Evolutionary conservation across 2,113 vertebrate genomes (phyloP).

Genomic region (Fregetta grallaria): DNA sequence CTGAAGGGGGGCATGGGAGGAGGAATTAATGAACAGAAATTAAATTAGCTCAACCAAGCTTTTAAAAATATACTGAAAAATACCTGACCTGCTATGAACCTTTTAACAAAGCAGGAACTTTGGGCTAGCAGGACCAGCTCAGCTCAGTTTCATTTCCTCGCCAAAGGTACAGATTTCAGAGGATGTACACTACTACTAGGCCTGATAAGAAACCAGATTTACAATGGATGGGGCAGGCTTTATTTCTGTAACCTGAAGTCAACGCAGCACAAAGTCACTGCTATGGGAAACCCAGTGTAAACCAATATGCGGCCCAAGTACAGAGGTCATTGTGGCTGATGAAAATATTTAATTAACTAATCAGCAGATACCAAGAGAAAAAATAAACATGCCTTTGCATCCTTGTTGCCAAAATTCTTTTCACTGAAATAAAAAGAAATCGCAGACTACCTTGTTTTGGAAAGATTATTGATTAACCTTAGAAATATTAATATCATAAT

Average conservation of each 20-base stretch:
- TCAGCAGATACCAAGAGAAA: constrained; percentile 16
- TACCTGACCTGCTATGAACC: constrained; percentile 71
- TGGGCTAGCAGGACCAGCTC: constrained; percentile 3
- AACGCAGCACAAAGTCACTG: not conserved
- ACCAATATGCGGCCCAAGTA: not conserved
- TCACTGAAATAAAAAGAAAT: constrained; percentile 38
- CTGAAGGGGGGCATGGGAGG: constrained; percentile 51
- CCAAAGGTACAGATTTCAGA: constrained; percentile 6
- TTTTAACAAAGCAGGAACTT: constrained; percentile 59
- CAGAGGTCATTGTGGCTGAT: not conserved
- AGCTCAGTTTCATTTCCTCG: not conserved
- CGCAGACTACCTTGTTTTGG: not conserved
- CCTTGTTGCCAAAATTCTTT: not conserved
- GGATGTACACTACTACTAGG: not conserved
- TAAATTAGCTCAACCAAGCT: constrained; percentile 73
- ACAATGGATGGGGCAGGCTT: not conserved
- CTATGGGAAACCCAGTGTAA: constrained; percentile 16
- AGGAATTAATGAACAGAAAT: constrained; percentile 80
- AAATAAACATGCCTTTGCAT: constrained; percentile 49
- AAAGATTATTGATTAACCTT: constrained; percentile 25
- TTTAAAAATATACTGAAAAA: constrained; percentile 74
- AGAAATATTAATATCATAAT: constrained; percentile 25
- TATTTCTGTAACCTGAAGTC: not conserved
- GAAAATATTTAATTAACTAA: constrained; percentile 58
- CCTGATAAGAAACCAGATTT: not conserved